Conservation (phyloP, 1,140 invertebrate genomes). For the Drosophila willistoni region DNA sequence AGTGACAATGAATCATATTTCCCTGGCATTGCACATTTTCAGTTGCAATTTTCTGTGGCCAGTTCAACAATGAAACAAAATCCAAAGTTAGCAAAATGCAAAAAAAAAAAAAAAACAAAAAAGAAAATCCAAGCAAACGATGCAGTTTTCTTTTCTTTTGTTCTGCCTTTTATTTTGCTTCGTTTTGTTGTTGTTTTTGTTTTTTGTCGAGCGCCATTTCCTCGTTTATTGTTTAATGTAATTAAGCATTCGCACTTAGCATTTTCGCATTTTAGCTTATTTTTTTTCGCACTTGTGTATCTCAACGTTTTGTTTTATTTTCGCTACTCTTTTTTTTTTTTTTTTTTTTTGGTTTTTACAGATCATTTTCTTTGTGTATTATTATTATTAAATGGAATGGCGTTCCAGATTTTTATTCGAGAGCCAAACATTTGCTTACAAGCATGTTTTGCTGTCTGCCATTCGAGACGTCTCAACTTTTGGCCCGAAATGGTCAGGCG, state of each 20-base stretch:
- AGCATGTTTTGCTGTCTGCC: constrained; percentile 71
- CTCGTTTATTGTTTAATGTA: constrained; percentile 21
- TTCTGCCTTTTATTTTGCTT: background rate
- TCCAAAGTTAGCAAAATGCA: constrained; percentile 48
- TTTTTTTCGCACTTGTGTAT: constrained; percentile 7
- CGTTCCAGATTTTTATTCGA: constrained; percentile 52
- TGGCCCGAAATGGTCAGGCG: constrained; percentile 40
- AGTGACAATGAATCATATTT: constrained; percentile 79
- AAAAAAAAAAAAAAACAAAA: constrained; percentile 5
- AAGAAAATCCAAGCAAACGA: constrained; percentile 29
- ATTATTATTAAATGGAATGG: constrained; percentile 47
- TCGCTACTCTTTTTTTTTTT: constrained; percentile 20
- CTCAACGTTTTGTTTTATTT: constrained; percentile 23
- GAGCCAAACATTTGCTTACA: constrained; percentile 74
- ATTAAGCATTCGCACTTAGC: constrained; percentile 15
- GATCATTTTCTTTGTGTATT: constrained; percentile 20
- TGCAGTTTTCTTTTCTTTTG: constrained; percentile 19
- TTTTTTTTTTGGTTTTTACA: constrained; percentile 21
- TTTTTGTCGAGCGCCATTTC: constrained; percentile 14
- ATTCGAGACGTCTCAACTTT: constrained; percentile 24
- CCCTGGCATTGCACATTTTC: constrained; percentile 78
- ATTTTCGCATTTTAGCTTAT: background rate
- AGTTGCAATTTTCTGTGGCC: constrained; percentile 45
- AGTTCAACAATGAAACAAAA: constrained; percentile 53
- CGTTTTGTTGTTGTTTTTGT: background rate